These are phyloP conservation scores for Platyura marginata DNA, from an alignment of 1,140 invertebrate genomes.

Conservation along the genomic window DNA sequence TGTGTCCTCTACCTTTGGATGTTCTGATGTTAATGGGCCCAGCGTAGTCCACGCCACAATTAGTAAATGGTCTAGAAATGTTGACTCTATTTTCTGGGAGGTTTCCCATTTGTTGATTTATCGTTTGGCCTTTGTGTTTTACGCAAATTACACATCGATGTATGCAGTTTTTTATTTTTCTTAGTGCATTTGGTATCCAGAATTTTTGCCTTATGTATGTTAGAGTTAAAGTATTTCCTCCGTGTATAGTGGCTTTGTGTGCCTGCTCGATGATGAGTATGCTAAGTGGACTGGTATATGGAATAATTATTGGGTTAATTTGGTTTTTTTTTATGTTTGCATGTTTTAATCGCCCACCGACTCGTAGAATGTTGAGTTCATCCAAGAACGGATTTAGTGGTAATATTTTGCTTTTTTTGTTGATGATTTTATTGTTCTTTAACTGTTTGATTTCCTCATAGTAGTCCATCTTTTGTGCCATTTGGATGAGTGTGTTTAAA, in stretches of 20 bases:
- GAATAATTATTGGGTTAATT: slow-evolving; percentile 15
- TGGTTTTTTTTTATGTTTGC: slow-evolving; percentile 11
- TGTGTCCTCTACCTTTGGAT: background rate
- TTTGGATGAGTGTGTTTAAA: no score
- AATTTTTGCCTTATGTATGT: background rate
- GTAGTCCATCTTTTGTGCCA: no score
- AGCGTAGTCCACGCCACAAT: slow-evolving; percentile 15
- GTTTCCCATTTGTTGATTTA: slow-evolving; percentile 14
- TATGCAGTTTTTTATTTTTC: background rate
- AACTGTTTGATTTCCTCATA: no score
- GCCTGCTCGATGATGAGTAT: slow-evolving; percentile 1
- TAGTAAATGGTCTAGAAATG: slow-evolving; percentile 9
- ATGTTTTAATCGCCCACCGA: slow-evolving; percentile 21
- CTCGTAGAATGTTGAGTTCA: slow-evolving; percentile 15
- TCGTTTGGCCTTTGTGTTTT: no score
- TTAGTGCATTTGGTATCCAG: background rate
- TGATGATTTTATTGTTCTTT: no score
- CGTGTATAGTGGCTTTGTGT: background rate
- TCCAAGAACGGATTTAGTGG: slow-evolving; percentile 18
- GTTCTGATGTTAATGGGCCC: slow-evolving; percentile 13
- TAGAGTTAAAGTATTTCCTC: background rate
- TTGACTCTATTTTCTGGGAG: slow-evolving; percentile 13
- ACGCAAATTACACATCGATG: background rate
- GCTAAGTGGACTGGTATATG: slow-evolving; percentile 5
- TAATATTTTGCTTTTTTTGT: slow-evolving; percentile 7